A percentile compares a stretch with the other conserved stretches of the same genome.
Conservation (phyloP, 2,113 vertebrate species). For the Ibidorhyncha struthersii region DNA sequence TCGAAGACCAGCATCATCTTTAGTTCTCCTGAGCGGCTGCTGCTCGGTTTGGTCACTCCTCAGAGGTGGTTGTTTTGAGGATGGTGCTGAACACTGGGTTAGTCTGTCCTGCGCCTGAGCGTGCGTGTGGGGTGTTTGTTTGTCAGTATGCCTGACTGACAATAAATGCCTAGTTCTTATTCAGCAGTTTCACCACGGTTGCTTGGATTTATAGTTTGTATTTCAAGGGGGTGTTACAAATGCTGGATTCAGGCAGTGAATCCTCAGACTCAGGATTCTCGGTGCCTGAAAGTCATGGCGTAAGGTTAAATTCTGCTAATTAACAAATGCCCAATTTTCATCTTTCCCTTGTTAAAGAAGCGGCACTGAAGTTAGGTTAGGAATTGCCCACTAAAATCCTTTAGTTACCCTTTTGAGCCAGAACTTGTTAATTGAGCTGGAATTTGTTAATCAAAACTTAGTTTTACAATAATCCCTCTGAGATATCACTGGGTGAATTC, state of each 20-base stretch:
- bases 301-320: not conserved
- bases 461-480: not conserved
- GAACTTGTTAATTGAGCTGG: not conserved
- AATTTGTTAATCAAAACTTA: not conserved
- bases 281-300: not conserved
- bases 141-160: not conserved
- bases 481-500: not conserved
- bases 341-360: not conserved
- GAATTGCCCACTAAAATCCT: not conserved
- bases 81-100: not conserved
- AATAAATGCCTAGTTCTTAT: not conserved
- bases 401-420: not conserved
- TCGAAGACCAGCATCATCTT: not conserved
- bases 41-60: not conserved
- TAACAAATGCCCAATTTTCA: not conserved
- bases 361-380: not conserved
- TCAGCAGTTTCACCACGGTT: constrained; percentile 3
- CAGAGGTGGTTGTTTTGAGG: not conserved
- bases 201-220: constrained; percentile 26
- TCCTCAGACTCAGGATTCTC: not conserved
- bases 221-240: not conserved
- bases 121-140: not conserved
- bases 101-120: not conserved
- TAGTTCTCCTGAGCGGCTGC: not conserved
- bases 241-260: not conserved